These are phyloP conservation scores for Geococcyx californianus DNA, from an alignment of 2,113 vertebrate species.

Conservation along the genomic window DNA sequence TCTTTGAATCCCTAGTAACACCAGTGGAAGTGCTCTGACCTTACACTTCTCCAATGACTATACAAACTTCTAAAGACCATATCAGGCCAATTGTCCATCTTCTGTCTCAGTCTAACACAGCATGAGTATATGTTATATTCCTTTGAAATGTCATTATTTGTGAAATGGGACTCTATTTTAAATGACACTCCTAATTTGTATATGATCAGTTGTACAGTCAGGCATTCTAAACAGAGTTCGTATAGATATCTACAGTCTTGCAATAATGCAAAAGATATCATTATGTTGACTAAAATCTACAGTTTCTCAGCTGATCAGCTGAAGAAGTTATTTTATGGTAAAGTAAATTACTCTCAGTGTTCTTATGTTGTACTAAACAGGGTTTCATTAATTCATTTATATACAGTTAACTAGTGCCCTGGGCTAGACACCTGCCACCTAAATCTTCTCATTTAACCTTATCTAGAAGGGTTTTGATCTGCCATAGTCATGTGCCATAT, in stretches of 20 bases:
- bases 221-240: not conserved
- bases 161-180: not conserved
- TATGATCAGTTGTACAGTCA: not conserved
- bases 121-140: not conserved
- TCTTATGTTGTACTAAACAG: not conserved
- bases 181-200: not conserved
- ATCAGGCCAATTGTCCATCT: not conserved
- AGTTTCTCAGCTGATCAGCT: not conserved
- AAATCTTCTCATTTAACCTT: not conserved
- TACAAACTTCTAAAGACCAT: not conserved
- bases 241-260: not conserved
- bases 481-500: not conserved
- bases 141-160: not conserved
- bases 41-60: not conserved
- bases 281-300: not conserved
- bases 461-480: not conserved
- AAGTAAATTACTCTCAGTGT: not conserved
- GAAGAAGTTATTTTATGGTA: not conserved
- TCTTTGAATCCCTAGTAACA: not conserved
- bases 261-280: not conserved
- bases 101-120: not conserved
- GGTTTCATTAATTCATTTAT: not conserved
- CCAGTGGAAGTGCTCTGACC: not conserved
- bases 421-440: not conserved
- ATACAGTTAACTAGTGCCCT: not conserved